Conservation (phyloP, 2,888 invertebrate species). For the Heliconius cydno region DNA sequence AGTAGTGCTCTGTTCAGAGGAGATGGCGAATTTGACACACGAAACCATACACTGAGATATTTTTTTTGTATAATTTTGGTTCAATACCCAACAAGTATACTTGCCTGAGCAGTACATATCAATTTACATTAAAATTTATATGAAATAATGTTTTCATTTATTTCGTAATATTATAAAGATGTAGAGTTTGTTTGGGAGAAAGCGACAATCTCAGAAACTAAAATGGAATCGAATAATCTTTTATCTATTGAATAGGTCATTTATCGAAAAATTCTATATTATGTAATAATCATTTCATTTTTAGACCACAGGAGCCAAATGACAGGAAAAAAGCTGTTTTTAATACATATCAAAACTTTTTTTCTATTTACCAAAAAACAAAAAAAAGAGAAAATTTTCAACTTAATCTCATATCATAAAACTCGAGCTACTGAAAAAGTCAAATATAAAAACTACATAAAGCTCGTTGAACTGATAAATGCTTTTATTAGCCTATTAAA, state of each 20-base stretch:
- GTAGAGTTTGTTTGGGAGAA: no score
- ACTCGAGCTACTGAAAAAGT: constrained; percentile 23
- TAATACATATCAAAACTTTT: no score
- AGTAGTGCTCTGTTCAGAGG: constrained; percentile 38
- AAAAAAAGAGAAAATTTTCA: not conserved
- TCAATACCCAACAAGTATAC: constrained; percentile 10
- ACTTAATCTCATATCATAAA: not conserved
- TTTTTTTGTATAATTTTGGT: constrained; percentile 35
- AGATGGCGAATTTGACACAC: constrained; percentile 39
- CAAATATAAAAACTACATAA: constrained; percentile 52
- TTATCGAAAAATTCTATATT: no score
- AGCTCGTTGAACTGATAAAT: constrained; percentile 63
- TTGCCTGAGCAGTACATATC: not conserved
- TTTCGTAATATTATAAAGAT: not conserved
- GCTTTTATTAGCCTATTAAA: constrained; percentile 70
- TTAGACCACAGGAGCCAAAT: no score
- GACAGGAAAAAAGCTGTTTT: no score
- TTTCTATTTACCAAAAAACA: no score
- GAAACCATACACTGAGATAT: constrained; percentile 35
- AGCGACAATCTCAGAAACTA: no score
- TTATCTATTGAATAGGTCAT: no score
- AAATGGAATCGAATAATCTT: no score
- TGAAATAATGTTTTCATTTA: not conserved
- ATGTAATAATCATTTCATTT: no score
- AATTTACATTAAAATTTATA: not conserved